Conservation (phyloP, 64 coral and sea anemone genomes). For the Cladopsammia gracilis region DNA sequence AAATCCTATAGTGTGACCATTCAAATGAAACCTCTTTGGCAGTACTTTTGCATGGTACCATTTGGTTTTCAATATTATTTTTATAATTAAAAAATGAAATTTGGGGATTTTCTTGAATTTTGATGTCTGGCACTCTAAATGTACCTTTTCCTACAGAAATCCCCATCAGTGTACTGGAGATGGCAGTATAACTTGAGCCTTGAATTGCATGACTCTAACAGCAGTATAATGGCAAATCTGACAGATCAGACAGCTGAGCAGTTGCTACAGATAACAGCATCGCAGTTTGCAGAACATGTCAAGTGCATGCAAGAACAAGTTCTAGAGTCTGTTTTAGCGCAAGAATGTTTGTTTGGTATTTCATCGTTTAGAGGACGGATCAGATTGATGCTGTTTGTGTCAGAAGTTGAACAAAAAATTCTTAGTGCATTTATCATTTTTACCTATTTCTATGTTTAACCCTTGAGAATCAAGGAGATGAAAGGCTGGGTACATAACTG, state of each 20-base stretch:
- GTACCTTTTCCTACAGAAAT: constrained; percentile 12
- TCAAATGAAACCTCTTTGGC: too few species aligned
- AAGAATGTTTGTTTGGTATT: constrained; percentile 87
- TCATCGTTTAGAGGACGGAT: constrained; percentile 54
- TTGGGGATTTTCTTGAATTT: too few species aligned
- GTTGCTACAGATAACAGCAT: constrained; percentile 74
- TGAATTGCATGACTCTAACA: constrained; percentile 74
- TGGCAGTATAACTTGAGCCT: constrained; percentile 84
- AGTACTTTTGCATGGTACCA: too few species aligned
- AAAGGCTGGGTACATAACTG: too few species aligned
- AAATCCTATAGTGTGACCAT: too few species aligned
- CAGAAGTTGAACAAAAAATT: neutral
- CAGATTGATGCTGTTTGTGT: constrained; percentile 84
- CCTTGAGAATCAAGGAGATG: too few species aligned
- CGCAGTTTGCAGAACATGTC: constrained; percentile 75
- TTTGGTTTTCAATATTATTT: too few species aligned
- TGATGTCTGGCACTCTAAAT: neutral
- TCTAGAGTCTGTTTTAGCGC: constrained; percentile 78
- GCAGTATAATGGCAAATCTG: constrained; percentile 39
- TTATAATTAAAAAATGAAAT: too few species aligned
- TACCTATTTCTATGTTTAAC: too few species aligned
- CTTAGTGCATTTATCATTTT: too few species aligned
- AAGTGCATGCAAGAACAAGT: constrained; percentile 58
- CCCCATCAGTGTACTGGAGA: constrained; percentile 68
- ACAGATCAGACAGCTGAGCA: constrained; percentile 76